phyloP scores from a whole-genome alignment of 2,797 vertebrate species.

The Phataginus tetradactyla region DNA sequence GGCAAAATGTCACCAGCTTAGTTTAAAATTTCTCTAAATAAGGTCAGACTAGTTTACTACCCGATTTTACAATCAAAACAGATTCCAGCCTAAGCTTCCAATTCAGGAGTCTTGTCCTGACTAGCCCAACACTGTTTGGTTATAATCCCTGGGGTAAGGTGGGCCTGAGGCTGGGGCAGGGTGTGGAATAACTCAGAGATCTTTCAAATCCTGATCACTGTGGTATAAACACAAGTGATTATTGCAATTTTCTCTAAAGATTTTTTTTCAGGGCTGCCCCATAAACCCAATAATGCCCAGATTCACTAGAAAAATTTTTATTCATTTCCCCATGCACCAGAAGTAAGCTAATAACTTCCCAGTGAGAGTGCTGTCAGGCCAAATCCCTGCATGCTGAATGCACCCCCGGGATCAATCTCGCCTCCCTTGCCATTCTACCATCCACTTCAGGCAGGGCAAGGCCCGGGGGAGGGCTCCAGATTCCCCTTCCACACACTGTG shows the following conservation, averaged over 20 bases:
- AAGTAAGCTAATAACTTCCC: constrained; percentile 82
- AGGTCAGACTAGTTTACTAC: neutral
- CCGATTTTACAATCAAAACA: neutral
- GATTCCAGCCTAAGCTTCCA: neutral
- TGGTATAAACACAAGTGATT: constrained; percentile 40
- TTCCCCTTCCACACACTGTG: constrained; percentile 83
- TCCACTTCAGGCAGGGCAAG: constrained; percentile 80
- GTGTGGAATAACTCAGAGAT: neutral
- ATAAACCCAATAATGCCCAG: constrained; percentile 81
- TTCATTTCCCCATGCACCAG: constrained; percentile 78
- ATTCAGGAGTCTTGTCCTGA: neutral
- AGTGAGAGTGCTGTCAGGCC: constrained; percentile 73
- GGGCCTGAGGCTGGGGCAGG: neutral
- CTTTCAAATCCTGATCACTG: constrained; percentile 68
- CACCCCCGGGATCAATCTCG: constrained; percentile 76
- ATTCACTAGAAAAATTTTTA: constrained; percentile 80
- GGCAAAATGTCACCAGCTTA: constrained; percentile 22
- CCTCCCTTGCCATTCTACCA: constrained; percentile 84
- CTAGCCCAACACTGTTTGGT: neutral
- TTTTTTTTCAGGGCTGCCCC: constrained; percentile 73
- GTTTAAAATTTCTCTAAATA: constrained; percentile 42
- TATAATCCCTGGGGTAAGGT: neutral
- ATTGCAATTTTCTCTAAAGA: constrained; percentile 78
- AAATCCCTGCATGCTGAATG: constrained; percentile 79
- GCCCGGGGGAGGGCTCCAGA: constrained; percentile 83